phyloP scores from a whole-genome alignment of 2,797 vertebrate species.

The Argentina silus region DNA sequence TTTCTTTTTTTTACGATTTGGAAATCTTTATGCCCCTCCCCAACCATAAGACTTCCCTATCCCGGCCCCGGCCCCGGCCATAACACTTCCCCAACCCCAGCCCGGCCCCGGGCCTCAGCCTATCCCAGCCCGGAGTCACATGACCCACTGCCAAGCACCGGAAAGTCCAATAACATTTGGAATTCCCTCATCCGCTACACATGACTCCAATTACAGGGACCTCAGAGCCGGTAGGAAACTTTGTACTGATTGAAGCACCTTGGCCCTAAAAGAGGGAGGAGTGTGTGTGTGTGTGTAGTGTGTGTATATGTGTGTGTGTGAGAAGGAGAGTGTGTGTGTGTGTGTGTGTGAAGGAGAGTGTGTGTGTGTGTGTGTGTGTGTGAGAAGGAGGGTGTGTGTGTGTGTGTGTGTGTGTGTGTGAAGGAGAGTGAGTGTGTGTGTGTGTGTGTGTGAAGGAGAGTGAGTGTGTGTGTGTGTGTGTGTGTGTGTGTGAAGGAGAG shows the following conservation, averaged over 20 bases:
- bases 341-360: too few relatives aligned
- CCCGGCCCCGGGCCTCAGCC: constrained; percentile 35
- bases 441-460: too few relatives aligned
- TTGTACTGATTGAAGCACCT: constrained; percentile 58
- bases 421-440: neutral
- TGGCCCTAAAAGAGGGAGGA: constrained; percentile 29
- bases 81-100: neutral
- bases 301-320: neutral
- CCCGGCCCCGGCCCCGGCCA: constrained; percentile 2
- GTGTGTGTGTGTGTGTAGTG: neutral
- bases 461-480: too few relatives aligned
- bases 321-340: neutral
- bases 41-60: neutral
- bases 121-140: constrained; percentile 52
- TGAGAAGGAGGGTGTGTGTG: too few relatives aligned
- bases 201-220: constrained; percentile 75
- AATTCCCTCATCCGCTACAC: constrained; percentile 75
- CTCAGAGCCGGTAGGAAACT: constrained; percentile 48
- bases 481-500: neutral
- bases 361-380: too few relatives aligned
- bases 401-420: too few relatives aligned
- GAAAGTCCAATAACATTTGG: constrained; percentile 77
- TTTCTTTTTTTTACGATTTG: too few relatives aligned
- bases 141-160: constrained; percentile 69
- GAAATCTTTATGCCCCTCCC: too few relatives aligned